Evolutionary conservation across 2,113 vertebrate genomes (phyloP), one percentile per base, ranked within the genome.

Genomic region (Catagonus wagneri): DNA sequence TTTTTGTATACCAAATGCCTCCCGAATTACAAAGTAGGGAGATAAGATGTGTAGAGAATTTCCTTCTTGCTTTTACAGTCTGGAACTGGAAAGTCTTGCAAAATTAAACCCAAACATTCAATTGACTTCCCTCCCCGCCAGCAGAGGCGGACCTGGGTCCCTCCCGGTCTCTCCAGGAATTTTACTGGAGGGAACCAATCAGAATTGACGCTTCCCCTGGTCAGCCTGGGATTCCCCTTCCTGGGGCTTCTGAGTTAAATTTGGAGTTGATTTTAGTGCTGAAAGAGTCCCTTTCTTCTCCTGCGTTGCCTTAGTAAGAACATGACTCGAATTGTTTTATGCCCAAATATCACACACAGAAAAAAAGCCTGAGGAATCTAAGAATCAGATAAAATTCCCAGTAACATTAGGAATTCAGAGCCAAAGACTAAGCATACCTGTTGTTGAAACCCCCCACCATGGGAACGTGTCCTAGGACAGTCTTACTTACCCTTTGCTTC

Each of bases 401-500:
- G 2, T 65, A 71, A 23, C 29, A 16, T 63, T 23, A 87, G 36
- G 61, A 80, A 32, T 34, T 89, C 65, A 52, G 52, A 74, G 15
- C 34, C 54, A 69, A 75, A 7, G 29, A 50, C 12, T 22, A 36
- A 34, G 19, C 52, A 2, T n/a, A 17, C 61, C 17, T 86, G 10
- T 34, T 76, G 25, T 56, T 50, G 58, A 80, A 34, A 13, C 3
- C 29, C 17, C 16, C 6, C 5, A 39, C n/a, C 16, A 0, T 52
- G 19, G 20, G 0, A 61, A 32, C 4, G 3, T 65, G 39, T 56
- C 22, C 8, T 1, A 63, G 3, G 3, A 16, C 25, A 12, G 15
- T 52, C 50, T 87, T 44, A 66, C 44, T 83, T 56, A 14, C 50
- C 19, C 8, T 69, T 84, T 44, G 20, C 36, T 86, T 50, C 32